Percentiles rank a stretch among this genome's conserved stretches.
phyloP scores from a whole-genome alignment of 2,797 vertebrate genomes.

The Megalops cyprinoides region DNA sequence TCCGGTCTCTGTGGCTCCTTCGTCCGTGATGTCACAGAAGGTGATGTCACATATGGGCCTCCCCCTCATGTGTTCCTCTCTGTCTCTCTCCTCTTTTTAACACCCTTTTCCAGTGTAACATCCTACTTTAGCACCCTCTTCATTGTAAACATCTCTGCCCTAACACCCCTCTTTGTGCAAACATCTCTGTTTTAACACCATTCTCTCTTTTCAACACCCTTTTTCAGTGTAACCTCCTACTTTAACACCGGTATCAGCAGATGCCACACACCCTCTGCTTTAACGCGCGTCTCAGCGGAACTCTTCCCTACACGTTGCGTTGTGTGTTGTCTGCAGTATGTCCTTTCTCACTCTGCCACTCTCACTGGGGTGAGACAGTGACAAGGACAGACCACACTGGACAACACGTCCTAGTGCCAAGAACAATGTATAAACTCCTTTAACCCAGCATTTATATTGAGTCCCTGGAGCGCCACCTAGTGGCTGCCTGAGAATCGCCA shows the following conservation, averaged over 20 bases:
- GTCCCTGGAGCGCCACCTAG: slow-evolving; percentile 51
- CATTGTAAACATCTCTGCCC: neutral
- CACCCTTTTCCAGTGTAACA: neutral
- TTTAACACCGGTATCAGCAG: no score
- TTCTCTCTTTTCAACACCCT: no score
- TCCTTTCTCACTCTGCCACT: slow-evolving; percentile 16
- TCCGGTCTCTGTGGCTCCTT: no score
- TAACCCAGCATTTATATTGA: slow-evolving; percentile 20
- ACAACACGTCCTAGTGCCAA: slow-evolving; percentile 24
- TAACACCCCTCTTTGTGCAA: neutral
- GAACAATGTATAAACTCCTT: neutral
- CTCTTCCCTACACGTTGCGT: neutral
- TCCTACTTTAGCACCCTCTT: neutral
- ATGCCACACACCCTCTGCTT: no score
- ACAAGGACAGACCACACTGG: neutral
- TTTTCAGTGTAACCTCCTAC: no score
- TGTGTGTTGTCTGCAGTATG: neutral
- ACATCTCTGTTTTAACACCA: neutral
- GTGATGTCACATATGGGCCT: no score
- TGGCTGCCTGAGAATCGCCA: slow-evolving; percentile 53
- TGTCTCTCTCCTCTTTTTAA: neutral
- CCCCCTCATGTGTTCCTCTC: slow-evolving; percentile 9
- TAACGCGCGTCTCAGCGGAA: neutral
- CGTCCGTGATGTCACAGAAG: no score
- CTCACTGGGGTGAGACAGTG: no score